Percentiles rank a stretch among this genome's conserved stretches.
These are phyloP conservation scores for Ormyrus labotus DNA, from an alignment of 2,888 invertebrate species.

Conservation along the genomic window DNA sequence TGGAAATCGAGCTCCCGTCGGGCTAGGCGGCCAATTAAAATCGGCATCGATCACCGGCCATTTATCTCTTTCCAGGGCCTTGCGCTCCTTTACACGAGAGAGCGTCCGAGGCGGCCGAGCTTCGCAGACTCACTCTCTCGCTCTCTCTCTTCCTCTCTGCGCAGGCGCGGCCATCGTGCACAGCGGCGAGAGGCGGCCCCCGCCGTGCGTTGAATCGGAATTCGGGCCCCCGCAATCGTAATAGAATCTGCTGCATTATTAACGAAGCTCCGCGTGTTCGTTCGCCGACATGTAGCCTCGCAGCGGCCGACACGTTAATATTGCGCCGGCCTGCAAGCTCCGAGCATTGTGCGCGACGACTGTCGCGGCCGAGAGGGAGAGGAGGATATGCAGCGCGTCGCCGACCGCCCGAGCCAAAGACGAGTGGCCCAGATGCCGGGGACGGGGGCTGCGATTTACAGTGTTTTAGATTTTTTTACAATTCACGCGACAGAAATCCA, in stretches of 20 bases:
- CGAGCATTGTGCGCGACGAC: too few relatives aligned
- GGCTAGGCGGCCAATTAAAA: too few relatives aligned
- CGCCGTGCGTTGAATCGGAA: conserved; percentile 55
- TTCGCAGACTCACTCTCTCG: neutral
- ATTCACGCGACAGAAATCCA: too few relatives aligned
- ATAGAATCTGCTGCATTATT: conserved; percentile 69
- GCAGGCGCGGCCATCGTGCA: neutral
- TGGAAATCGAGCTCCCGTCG: too few relatives aligned
- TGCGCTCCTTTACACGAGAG: neutral
- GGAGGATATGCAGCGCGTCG: neutral
- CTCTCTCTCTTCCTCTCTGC: neutral
- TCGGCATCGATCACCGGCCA: too few relatives aligned
- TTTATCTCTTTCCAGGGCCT: too few relatives aligned
- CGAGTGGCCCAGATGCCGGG: neutral
- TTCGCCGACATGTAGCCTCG: neutral
- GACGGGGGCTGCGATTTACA: too few relatives aligned
- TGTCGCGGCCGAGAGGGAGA: neutral
- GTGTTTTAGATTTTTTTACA: too few relatives aligned
- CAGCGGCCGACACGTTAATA: neutral
- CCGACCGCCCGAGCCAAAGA: neutral
- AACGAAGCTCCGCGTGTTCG: conserved; percentile 60
- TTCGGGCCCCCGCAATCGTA: conserved; percentile 59
- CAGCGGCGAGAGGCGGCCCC: conserved; percentile 35
- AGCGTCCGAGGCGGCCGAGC: too few relatives aligned
- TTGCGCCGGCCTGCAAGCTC: neutral